phyloP scores from a whole-genome alignment of 2,797 vertebrate species.

The Pristis pectinata region DNA sequence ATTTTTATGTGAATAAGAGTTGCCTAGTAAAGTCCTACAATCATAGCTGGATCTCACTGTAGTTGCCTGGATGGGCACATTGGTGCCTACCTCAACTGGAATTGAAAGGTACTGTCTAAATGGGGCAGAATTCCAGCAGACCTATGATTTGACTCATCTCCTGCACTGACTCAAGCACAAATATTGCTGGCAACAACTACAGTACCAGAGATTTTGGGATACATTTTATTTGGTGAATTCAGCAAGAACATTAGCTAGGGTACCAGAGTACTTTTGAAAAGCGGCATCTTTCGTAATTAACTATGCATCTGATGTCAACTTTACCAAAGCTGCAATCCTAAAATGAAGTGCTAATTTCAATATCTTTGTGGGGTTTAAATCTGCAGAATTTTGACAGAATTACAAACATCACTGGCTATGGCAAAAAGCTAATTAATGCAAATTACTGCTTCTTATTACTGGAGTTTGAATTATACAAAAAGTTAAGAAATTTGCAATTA shows the following conservation, averaged over 20 bases:
- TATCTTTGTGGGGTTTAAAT: neutral
- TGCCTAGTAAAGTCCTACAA: too few relatives aligned
- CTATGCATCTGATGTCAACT: neutral
- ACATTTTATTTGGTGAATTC: neutral
- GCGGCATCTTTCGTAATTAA: too few relatives aligned
- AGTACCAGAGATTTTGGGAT: neutral
- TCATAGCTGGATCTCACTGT: too few relatives aligned
- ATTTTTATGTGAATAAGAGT: too few relatives aligned
- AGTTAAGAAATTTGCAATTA: neutral
- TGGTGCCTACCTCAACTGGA: neutral
- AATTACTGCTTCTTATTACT: neutral
- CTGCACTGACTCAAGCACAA: too few relatives aligned
- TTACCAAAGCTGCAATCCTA: neutral
- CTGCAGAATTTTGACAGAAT: neutral
- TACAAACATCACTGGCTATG: neutral
- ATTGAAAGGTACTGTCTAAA: neutral
- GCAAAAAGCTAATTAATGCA: neutral
- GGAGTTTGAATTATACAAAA: neutral
- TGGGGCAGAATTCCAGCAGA: neutral
- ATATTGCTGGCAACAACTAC: neutral
- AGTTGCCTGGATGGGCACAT: too few relatives aligned
- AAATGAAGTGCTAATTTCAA: too few relatives aligned
- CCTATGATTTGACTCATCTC: neutral
- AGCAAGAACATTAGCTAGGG: neutral
- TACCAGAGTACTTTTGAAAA: neutral